Conservation (phyloP, 30 jellyfish, hydroid and myxozoan species). For the Aurelia coerulea region DNA sequence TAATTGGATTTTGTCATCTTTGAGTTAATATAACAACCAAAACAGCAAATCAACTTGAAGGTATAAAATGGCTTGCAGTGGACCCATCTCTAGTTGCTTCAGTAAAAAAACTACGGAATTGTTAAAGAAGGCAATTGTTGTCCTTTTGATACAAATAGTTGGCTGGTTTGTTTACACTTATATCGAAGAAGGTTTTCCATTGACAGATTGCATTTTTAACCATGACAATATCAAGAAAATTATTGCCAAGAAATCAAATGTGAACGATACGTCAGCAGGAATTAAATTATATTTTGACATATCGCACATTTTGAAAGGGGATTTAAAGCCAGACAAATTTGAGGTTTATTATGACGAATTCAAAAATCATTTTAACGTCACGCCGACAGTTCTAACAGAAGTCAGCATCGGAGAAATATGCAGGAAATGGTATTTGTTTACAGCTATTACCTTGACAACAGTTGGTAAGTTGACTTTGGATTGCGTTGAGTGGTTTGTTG, state of each 20-base stretch:
- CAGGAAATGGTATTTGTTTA: conserved; percentile 46
- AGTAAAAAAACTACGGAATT: conserved; percentile 9
- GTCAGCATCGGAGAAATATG: conserved; percentile 26
- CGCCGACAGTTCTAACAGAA: not conserved
- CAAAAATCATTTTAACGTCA: conserved; percentile 22
- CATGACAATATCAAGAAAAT: conserved; percentile 26
- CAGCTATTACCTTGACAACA: conserved; percentile 67
- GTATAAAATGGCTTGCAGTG: conserved; percentile 1
- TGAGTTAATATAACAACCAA: not conserved
- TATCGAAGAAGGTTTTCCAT: conserved; percentile 55
- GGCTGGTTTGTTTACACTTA: conserved; percentile 58
- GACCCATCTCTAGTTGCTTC: conserved; percentile 7
- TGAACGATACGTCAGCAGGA: not conserved
- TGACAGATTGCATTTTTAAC: conserved; percentile 53
- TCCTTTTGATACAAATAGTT: conserved; percentile 15
- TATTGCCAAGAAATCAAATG: not conserved
- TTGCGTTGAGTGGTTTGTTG: not conserved
- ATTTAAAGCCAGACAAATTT: conserved; percentile 3
- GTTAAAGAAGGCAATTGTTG: conserved; percentile 6
- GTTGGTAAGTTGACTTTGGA: conserved; percentile 35
- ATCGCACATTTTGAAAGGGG: conserved; percentile 15
- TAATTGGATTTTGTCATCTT: not conserved
- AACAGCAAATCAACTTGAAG: not conserved
- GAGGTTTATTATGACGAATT: conserved; percentile 37
- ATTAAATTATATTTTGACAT: not conserved